These are phyloP conservation scores for Willisornis vidua DNA, from an alignment of 2,113 vertebrate genomes.

Conservation along the genomic window DNA sequence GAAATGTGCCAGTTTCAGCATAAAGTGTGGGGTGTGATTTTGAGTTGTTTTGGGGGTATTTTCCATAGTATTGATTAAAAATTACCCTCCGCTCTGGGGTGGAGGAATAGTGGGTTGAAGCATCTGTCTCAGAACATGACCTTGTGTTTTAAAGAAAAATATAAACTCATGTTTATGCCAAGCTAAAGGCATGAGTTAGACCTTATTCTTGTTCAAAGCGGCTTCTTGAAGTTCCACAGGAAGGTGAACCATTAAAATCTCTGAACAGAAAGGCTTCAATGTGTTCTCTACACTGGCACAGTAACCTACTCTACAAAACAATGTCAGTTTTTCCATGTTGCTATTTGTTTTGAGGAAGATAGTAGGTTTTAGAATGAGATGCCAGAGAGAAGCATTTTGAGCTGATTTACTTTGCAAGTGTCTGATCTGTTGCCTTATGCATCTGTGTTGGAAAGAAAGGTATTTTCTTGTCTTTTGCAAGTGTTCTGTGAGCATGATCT, in stretches of 20 bases:
- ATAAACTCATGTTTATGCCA: not conserved
- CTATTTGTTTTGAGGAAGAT: not conserved
- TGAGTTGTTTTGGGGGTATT: not conserved
- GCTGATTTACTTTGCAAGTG: not conserved
- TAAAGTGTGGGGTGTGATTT: not conserved
- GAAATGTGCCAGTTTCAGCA: not conserved
- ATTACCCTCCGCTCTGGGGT: accelerated
- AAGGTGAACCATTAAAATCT: not conserved
- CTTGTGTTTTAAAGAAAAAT: not conserved
- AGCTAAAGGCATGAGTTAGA: not conserved
- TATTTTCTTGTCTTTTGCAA: not conserved
- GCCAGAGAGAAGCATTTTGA: not conserved
- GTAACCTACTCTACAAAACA: not conserved
- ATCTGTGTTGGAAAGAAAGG: not conserved
- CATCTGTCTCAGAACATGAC: not conserved
- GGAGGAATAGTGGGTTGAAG: not conserved
- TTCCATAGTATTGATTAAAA: accelerated
- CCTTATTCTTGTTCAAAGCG: not conserved
- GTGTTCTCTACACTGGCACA: not conserved
- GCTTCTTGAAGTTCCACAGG: not conserved
- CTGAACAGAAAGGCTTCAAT: not conserved
- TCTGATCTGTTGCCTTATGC: not conserved
- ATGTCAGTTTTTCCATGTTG: accelerated
- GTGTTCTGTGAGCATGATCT: not conserved
- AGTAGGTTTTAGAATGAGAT: not conserved